phyloP scores from a whole-genome alignment of 2,113 vertebrate genomes.

The Mirza zaza region DNA sequence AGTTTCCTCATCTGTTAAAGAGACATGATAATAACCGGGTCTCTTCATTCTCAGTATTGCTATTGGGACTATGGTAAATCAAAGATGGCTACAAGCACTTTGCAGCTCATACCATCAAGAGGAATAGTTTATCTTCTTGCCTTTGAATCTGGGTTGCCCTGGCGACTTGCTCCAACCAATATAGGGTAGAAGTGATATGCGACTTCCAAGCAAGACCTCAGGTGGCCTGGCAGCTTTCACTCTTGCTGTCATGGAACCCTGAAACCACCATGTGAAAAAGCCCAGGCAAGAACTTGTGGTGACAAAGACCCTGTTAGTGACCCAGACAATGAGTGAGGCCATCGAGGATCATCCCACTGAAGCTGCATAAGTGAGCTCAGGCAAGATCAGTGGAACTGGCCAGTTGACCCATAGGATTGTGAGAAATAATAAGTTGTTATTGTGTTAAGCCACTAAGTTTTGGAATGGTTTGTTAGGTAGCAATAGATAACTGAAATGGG shows the following conservation, averaged over 20 bases:
- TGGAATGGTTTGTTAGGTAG: neutral
- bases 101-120: neutral
- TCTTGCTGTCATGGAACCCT: neutral
- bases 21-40: neutral
- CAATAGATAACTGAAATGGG: neutral
- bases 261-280: neutral
- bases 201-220: neutral
- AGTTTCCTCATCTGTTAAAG: slow-evolving; percentile 1
- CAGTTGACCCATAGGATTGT: neutral
- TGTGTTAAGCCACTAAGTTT: neutral
- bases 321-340: neutral
- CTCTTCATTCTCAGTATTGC: neutral
- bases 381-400: neutral
- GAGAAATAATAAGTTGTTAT: neutral
- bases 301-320: neutral
- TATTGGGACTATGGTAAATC: neutral
- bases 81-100: neutral
- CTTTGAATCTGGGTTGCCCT: neutral
- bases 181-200: neutral
- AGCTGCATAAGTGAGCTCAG: neutral
- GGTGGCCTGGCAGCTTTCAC: neutral
- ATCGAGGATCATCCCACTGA: neutral
- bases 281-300: neutral
- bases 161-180: neutral
- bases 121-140: neutral